phyloP scores from a whole-genome alignment of 2,888 invertebrate genomes.

The Maniola hyperantus region DNA sequence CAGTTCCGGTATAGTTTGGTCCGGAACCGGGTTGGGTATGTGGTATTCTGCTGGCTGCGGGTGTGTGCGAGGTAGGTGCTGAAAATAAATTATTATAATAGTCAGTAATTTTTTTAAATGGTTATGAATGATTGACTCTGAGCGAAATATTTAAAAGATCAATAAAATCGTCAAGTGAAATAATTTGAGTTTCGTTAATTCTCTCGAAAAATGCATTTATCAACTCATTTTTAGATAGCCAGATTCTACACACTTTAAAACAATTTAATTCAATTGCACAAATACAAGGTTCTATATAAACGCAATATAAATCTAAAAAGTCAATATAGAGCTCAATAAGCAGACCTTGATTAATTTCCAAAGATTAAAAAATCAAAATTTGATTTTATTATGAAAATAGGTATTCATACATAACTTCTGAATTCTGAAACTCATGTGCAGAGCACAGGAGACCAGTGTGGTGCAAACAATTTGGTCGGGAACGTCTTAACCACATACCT shows the following conservation, averaged over 20 bases:
- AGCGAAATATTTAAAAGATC: background rate
- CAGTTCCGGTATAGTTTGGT: conserved; percentile 70
- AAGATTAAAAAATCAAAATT: too few species aligned
- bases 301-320: too few species aligned
- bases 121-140: background rate
- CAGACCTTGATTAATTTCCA: too few species aligned
- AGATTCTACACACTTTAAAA: background rate
- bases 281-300: too few species aligned
- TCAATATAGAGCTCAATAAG: too few species aligned
- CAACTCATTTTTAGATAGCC: background rate
- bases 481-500: conserved; percentile 52
- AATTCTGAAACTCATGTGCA: too few species aligned
- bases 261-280: too few species aligned
- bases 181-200: background rate
- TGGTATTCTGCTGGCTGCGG: conserved; percentile 65
- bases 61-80: conserved; percentile 76
- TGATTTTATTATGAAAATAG: too few species aligned
- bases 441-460: too few species aligned
- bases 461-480: too few species aligned
- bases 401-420: too few species aligned
- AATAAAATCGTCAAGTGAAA: background rate
- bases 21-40: conserved; percentile 62
- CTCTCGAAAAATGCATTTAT: too few species aligned
- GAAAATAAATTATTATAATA: conserved; percentile 40
- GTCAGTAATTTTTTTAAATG: background rate